These are phyloP conservation scores for Lasioglossum malachurum DNA, from an alignment of 2,888 invertebrate species.

Conservation along the genomic window DNA sequence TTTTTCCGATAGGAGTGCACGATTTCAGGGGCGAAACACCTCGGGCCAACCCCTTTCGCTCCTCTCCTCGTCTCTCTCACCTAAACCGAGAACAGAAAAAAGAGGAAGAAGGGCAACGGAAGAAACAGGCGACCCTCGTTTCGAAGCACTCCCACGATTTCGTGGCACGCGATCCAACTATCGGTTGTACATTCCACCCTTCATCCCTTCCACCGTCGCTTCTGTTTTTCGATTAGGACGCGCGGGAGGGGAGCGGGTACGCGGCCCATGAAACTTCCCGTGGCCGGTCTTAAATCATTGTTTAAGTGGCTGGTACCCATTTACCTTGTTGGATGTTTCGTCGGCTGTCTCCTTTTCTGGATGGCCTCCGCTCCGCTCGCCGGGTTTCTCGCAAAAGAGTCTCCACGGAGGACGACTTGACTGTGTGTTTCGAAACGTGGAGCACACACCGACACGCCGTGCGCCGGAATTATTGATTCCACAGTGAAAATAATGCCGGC, in stretches of 20 bases:
- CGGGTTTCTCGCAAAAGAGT: slow-evolving; percentile 24
- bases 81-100: not conserved
- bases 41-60: slow-evolving; percentile 15
- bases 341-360: slow-evolving; percentile 16
- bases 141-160: slow-evolving; percentile 68
- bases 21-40: slow-evolving; percentile 4
- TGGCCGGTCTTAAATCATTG: slow-evolving; percentile 68
- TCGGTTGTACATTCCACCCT: slow-evolving; percentile 55
- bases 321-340: slow-evolving; percentile 59
- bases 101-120: slow-evolving; percentile 30
- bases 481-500: slow-evolving; percentile 53
- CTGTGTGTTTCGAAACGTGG: slow-evolving; percentile 18
- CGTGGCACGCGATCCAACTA: slow-evolving; percentile 74
- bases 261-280: slow-evolving; percentile 56
- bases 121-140: slow-evolving; percentile 60
- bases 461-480: slow-evolving; percentile 50
- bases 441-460: slow-evolving; percentile 31
- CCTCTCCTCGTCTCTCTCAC: slow-evolving; percentile 1
- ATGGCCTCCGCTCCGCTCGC: not conserved
- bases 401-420: not conserved
- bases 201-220: slow-evolving; percentile 27
- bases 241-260: slow-evolving; percentile 33
- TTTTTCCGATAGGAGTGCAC: not conserved
- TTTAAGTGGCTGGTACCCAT: slow-evolving; percentile 69
- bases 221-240: slow-evolving; percentile 40